Evolutionary conservation across 2,113 vertebrate genomes (phyloP), one percentile per base, ranked within the genome.

Genomic region (Brachirus orientalis): DNA sequence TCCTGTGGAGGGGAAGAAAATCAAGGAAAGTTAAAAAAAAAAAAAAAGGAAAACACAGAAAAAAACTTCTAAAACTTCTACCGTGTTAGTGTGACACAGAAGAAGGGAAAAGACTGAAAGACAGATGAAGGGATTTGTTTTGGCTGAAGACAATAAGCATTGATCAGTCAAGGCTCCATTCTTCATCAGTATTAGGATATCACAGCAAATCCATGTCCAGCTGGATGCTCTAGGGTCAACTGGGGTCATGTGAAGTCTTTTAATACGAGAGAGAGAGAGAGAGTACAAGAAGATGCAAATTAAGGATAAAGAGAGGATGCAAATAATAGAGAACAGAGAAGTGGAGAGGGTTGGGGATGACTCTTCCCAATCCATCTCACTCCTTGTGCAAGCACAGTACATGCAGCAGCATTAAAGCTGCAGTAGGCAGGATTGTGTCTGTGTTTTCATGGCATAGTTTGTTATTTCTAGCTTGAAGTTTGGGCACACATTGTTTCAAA

Each of bases 1-100:
- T 46, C 82, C 85, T 85, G 77, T 12, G 43, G 52, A 53, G 8
- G 44, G 48, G 0, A 37, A 67, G 1, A 11, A 3, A 14, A 38
- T 38, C 37, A 1, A 48, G 18, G 3, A 16, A 52, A 19, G 6
- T 22, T 1, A 61, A 28, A 11, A 1, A 19, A 5, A 61, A 7
- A 61, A 28, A 11, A 1, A 19, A 5, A 61, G 10, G 16, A 17
- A 43, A 36, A 45, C 11, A 19, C n/a, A n/a, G n/a, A n/a, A n/a
- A n/a, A n/a, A n/a, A n/a, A n/a, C n/a, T n/a, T n/a, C n/a, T n/a
- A n/a, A n/a, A n/a, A 43, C 1, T 5, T 13, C 10, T 13, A 41
- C 4, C 40, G 13, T 10, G 36, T 69, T 61, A 50, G 54, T 33
- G 48, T 45, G 16, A 5, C 2, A 22, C 19, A 50, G 4, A 53